Base-by-base conservation (phyloP, 2,888 invertebrate species). In the Xestia c-nigrum region DNA sequence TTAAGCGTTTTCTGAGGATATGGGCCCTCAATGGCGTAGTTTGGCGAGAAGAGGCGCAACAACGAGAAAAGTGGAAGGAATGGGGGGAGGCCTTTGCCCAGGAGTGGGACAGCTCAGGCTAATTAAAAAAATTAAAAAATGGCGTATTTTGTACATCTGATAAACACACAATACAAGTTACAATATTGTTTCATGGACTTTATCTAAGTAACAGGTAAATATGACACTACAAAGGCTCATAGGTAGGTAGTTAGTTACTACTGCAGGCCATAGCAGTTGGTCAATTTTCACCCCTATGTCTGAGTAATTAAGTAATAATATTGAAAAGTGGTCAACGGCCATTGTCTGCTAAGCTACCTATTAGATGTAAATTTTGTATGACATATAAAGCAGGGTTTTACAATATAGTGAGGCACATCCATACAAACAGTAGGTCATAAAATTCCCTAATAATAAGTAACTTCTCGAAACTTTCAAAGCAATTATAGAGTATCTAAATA, bases 361-460 rank as follows among this genome's bases (percentile, higher is more conserved):
- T 7, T 16, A 16, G 0, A 19, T 38, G 12, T 31, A 24, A n/a
- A 10, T 24, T 46, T 57, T 57, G 19, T 38, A 14, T 40, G 14
- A 40, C 31, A 31, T 14, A 47, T 16, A 14, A 77, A 77, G 55
- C 50, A 47, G 1, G 50, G n/a, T 46, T 52, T 50, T 61, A 61
- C 38, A 16, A n/a, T 19, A 61, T n/a, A 57, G 24, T 77, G 67
- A 83, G 66, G 83, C 78, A 64, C 83, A 67, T 71, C 4, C 24
- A 59, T 63, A 50, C 47, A 73, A 57, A 73, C 21, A 24, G 21
- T 55, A 63, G 14, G 6, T 57, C 16, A 31, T 14, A 40, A 47
- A 55, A 55, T 40, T 63, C 21, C 10, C 38, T 80, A 24, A 24
- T 46, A 14, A 24, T 38, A n/a, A 31, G 24, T 40, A 24, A 68